Base-by-base conservation (phyloP, 2,888 invertebrate species). In the Perithous albicinctus region DNA sequence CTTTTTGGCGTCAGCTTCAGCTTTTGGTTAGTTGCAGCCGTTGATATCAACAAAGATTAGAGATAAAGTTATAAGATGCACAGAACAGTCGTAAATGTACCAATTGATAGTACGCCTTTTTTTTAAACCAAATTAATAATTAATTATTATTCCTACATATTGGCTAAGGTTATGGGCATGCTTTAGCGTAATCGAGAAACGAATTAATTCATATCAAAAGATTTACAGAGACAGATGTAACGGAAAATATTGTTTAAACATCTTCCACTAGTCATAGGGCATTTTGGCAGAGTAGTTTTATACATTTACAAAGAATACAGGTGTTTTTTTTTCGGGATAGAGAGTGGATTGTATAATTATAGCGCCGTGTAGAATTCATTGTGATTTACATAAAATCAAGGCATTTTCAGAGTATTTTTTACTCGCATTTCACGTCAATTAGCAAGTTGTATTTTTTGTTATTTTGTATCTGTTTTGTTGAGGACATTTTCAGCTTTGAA, bases 221-320 rank as follows among this genome's bases (percentile, higher is more conserved):
- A 88, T 90, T 90, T 88, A 89, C 88, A 91, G 92, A 92, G 92
- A 92, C 92, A 92, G 92, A 92, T 92, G 92, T 90, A 92, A 91
- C 88, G 91, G 91, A 90, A 91, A 89, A 74, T 77, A 81, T 78
- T 15, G 41, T 70, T 20, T 51, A 69, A 87, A 88, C 84, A 87
- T 89, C 88, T 87, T 89, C 86, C 85, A 83, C 80, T 83, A 80
- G 82, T 84, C 84, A 78, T 85, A 81, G 80, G 87, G 84, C 80
- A 86, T 80, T 61, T 85, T 84, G 85, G 81, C 85, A 89, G 85
- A 88, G 80, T 81, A 85, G 82, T n/a, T n/a, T 88, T 85, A 69
- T 87, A 83, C 86, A 82, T 85, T 83, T 41, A 38, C 12, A 63
- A 78, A 77, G 77, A 84, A 46, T 63, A 70, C 23, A 61, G 75